A percentile compares a stretch with the other conserved stretches of the same genome.
Conservation (phyloP, 2,888 invertebrate species). For the Sinelater perroti region DNA sequence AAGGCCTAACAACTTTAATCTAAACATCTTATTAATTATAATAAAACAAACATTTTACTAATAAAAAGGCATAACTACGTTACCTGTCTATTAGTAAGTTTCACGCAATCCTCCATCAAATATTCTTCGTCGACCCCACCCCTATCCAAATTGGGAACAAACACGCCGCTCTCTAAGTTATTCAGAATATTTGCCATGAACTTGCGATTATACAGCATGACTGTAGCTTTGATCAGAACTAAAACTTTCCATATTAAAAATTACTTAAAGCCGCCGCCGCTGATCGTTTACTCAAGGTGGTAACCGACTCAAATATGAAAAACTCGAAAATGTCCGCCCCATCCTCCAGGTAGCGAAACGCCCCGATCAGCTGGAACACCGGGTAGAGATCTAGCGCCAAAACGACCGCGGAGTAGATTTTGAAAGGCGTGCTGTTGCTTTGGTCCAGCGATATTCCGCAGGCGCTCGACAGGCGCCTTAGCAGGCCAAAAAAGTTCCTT, state of each 20-base stretch:
- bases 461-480: slow-evolving; percentile 23
- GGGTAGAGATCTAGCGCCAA: slow-evolving; percentile 30
- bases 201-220: slow-evolving; percentile 28
- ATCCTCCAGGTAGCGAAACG: slow-evolving; percentile 28
- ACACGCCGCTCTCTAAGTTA: slow-evolving; percentile 30
- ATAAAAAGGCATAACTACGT: too few species aligned
- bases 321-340: slow-evolving; percentile 30
- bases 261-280: too few species aligned
- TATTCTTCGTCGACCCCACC: slow-evolving; percentile 30
- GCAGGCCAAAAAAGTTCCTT: slow-evolving; percentile 22
- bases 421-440: slow-evolving; percentile 20
- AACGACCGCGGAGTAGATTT: slow-evolving; percentile 28
- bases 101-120: slow-evolving; percentile 23
- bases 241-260: slow-evolving; percentile 11
- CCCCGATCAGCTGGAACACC: slow-evolving; percentile 33
- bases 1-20: too few species aligned
- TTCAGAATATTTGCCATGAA: slow-evolving; percentile 24
- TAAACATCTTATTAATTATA: too few species aligned
- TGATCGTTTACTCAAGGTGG: slow-evolving; percentile 35
- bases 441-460: slow-evolving; percentile 30
- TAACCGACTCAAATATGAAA: slow-evolving; percentile 24
- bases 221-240: slow-evolving; percentile 34
- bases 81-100: slow-evolving; percentile 35
- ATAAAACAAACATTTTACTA: too few species aligned
- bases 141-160: slow-evolving; percentile 25